A percentile compares a stretch with the other conserved stretches of the same genome.
phyloP scores from a whole-genome alignment of 2,888 invertebrate species.

The Brenthis daphne region DNA sequence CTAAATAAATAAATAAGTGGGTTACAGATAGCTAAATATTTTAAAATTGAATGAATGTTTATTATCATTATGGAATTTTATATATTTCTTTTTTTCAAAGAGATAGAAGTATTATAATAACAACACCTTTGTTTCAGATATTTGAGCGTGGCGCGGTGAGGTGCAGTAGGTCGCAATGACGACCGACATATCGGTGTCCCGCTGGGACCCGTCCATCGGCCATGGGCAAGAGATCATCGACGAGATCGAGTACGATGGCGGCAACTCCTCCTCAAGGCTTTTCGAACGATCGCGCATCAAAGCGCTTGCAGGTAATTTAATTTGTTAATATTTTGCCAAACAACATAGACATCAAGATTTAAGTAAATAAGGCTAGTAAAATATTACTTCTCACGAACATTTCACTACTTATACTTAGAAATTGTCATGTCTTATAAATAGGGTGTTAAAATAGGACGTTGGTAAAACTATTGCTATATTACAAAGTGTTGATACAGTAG shows the following conservation, averaged over 20 bases:
- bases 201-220: slow-evolving; percentile 96
- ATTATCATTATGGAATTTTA: too few relatives aligned
- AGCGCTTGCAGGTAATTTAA: slow-evolving; percentile 93
- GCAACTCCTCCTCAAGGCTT: slow-evolving; percentile 98
- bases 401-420: neutral
- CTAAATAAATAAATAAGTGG: too few relatives aligned
- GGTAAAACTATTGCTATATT: too few relatives aligned
- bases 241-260: slow-evolving; percentile 99
- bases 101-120: too few relatives aligned
- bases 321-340: neutral
- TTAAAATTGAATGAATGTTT: too few relatives aligned
- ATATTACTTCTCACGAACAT: too few relatives aligned
- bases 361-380: too few relatives aligned
- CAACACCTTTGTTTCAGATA: slow-evolving; percentile 36
- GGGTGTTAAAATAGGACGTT: neutral
- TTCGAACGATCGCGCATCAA: slow-evolving; percentile 99
- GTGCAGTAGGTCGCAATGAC: slow-evolving; percentile 87
- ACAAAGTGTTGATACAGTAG: too few relatives aligned
- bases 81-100: too few relatives aligned
- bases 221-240: slow-evolving; percentile 96
- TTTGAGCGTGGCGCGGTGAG: slow-evolving; percentile 75
- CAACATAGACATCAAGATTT: too few relatives aligned
- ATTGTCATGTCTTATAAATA: neutral
- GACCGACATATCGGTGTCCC: slow-evolving; percentile 98
- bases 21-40: too few relatives aligned